Base-by-base conservation (phyloP, 2,797 vertebrate species). In the Sebastes trivittatus region DNA sequence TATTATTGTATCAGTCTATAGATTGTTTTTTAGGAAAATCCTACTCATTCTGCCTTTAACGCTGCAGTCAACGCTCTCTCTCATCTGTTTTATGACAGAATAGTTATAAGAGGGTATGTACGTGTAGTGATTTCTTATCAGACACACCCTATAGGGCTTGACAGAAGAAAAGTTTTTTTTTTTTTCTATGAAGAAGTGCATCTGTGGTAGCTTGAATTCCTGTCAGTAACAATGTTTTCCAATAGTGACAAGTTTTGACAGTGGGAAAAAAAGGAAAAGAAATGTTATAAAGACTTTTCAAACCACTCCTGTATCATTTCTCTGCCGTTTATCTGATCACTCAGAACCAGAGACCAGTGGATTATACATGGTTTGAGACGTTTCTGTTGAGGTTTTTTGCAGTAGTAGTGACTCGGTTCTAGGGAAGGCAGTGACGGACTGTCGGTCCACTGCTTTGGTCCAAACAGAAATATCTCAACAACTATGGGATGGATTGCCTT, bases 131-230 rank as follows among this genome's bases (percentile, higher is more conserved):
- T 68, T 25, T 65, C 10, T 23, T 61, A 58, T 64, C 61, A 83
- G 61, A 62, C 65, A 65, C 27, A 36, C 18, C 11, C 23, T 8
- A 58, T 23, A 77, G 49, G 49, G 30, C 25, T 69, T 86, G 65
- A 73, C 73, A 85, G 63, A 67, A 66, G 29, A 76, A 77, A 67
- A 46, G 32, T 75, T 77, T 75, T 74, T 67, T 27, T 25, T 49
- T 49, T 20, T 49, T 49, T 49, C 46, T 14, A 34, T 60, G 54
- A 73, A 74, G 23, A 68, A n/a, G 20, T 69, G 60, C 5, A 11
- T 81, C 38, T 55, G 29, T 61, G 65, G 38, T 30, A 22, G 30
- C 11, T 74, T 81, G 30, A 80, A 65, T 68, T 80, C 46, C 9
- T 66, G 34, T 84, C 55, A 83, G 52, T 30, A 67, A 55, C 38